phyloP scores from a whole-genome alignment of 1,140 invertebrate species.

The Bombus affinis region DNA sequence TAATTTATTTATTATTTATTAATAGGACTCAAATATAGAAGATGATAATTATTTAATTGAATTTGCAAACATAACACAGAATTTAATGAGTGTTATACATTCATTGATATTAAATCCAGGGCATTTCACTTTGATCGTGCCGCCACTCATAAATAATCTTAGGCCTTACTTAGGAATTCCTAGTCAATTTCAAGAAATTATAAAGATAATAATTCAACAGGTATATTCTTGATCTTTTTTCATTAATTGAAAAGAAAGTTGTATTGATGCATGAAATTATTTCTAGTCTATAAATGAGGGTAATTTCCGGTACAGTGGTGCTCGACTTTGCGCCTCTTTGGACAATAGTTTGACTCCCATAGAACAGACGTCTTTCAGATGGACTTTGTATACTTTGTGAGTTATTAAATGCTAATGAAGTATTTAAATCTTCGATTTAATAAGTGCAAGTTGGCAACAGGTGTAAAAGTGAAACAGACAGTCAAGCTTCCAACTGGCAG shows the following conservation, averaged over 20 bases:
- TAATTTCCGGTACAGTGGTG: constrained; percentile 87
- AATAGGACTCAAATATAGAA: constrained; percentile 33
- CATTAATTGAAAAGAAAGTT: not conserved
- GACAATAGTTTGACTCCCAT: constrained; percentile 67
- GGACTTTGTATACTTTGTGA: constrained; percentile 77
- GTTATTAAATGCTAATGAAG: constrained; percentile 35
- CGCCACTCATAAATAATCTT: constrained; percentile 83
- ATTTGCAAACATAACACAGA: constrained; percentile 73
- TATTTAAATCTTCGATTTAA: not conserved
- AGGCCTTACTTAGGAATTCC: constrained; percentile 82
- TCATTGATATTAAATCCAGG: constrained; percentile 85
- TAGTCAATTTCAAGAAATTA: constrained; percentile 82
- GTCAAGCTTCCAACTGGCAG: constrained; percentile 68
- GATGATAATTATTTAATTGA: constrained; percentile 57
- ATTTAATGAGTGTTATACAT: constrained; percentile 84
- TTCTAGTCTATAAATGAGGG: constrained; percentile 85
- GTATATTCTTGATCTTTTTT: constrained; percentile 71
- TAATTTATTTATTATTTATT: not conserved
- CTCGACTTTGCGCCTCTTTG: constrained; percentile 85
- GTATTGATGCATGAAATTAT: constrained; percentile 27
- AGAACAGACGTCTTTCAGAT: constrained; percentile 80
- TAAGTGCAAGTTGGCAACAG: constrained; percentile 57
- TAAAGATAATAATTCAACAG: constrained; percentile 85
- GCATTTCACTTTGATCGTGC: constrained; percentile 83
- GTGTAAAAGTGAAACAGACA: constrained; percentile 75